Base-by-base conservation (phyloP, 2,113 vertebrate species). In the Amphiprion ocellaris region DNA sequence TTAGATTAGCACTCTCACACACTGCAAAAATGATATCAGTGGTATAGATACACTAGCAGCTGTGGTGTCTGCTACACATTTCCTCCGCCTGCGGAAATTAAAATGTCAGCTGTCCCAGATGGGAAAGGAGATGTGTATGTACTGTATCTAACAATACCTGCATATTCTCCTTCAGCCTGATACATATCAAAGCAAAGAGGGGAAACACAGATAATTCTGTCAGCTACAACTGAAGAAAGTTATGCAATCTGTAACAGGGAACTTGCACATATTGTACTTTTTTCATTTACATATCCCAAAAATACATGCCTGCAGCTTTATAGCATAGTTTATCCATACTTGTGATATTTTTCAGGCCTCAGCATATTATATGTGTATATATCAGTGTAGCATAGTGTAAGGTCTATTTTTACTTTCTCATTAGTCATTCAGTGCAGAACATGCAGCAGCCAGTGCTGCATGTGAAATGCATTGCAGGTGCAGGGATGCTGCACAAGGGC, bases 61-160 rank as follows among this genome's bases (percentile, higher is more conserved):
- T 26, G 49, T 2, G 49, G 69, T 82, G 79, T 83, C 73, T 68
- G 68, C 52, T 37, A 63, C 68, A 74, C 69, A 28, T 47, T 70
- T 69, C n/a, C 59, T 47, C 41, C 69, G 49, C 63, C 64, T 77
- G 73, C 66, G 81, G 92, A 91, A 85, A 93, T 91, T 59, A 87
- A 91, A 89, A 86, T 66, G 82, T 80, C 79, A 77, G 5, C 49
- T 53, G 44, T 73, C 21, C 46, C 49, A 63, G 80, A 90, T 59
- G 46, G 61, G 24, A 67, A 72, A 26, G 28, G 53, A 70, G 79
- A 74, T 71, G 62, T 52, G 3, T 4, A 23, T 75, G 44, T 41
- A 17, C 46, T 60, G 39, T 58, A 14, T 71, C 50, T 61, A 67
- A 77, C 37, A 85, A 66, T 64, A 63, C 46, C 66, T 50, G 47